These are phyloP conservation scores for Agrotis clavis DNA, from an alignment of 2,888 invertebrate genomes.

Conservation along the genomic window DNA sequence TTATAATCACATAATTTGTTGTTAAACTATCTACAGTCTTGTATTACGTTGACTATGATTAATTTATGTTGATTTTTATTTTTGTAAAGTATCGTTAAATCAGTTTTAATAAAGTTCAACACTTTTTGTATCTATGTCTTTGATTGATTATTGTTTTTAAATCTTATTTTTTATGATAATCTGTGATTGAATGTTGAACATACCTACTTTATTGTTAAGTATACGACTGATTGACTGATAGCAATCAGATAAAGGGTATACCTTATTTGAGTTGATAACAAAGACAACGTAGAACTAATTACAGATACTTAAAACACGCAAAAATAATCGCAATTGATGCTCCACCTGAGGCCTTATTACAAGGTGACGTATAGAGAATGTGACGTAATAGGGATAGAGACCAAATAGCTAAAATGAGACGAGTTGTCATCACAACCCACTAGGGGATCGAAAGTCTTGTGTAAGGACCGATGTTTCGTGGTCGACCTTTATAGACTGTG, in stretches of 20 bases:
- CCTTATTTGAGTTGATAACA: background rate
- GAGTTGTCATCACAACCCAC: too few species aligned
- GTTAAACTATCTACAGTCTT: constrained; percentile 47
- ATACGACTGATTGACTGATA: background rate
- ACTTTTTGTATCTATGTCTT: constrained; percentile 56
- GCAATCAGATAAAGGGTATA: background rate
- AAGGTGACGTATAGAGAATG: too few species aligned
- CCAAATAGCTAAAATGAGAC: too few species aligned
- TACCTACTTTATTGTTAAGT: background rate
- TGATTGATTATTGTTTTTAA: constrained; percentile 21
- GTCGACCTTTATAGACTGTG: too few species aligned
- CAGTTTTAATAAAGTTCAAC: constrained; percentile 71
- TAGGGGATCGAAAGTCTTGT: too few species aligned
- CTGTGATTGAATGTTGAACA: background rate
- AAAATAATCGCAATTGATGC: too few species aligned
- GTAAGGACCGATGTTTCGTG: too few species aligned
- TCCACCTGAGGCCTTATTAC: too few species aligned
- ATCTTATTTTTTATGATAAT: background rate
- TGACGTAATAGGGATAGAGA: too few species aligned
- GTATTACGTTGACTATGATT: constrained; percentile 66
- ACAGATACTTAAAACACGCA: too few species aligned
- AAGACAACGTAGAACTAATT: background rate
- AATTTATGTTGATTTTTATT: constrained; percentile 67
- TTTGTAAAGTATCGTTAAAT: constrained; percentile 60
- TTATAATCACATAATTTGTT: constrained; percentile 38